phyloP scores from a whole-genome alignment of 2,888 invertebrate genomes.

The Abrostola tripartita region DNA sequence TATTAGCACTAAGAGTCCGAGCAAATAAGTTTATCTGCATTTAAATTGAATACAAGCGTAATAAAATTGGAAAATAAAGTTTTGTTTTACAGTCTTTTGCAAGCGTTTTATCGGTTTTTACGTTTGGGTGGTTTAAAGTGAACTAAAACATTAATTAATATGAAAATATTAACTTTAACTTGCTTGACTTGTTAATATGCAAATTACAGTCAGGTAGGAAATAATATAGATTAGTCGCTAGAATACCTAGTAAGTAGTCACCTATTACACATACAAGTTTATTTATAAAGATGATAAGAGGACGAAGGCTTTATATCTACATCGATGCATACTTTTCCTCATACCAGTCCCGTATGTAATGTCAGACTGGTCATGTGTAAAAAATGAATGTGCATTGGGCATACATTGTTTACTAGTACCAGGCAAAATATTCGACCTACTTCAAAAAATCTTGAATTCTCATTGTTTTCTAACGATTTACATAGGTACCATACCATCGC shows the following conservation, averaged over 20 bases:
- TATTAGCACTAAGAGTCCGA: constrained; percentile 28
- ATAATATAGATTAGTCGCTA: neutral
- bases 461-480: too few relatives aligned
- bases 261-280: constrained; percentile 11
- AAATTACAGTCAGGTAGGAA: too few relatives aligned
- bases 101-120: too few relatives aligned
- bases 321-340: constrained; percentile 3
- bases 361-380: constrained; percentile 6
- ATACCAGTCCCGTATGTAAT: neutral
- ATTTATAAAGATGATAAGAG: constrained; percentile 21
- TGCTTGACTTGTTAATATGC: too few relatives aligned
- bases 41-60: constrained; percentile 14
- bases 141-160: too few relatives aligned
- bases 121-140: too few relatives aligned
- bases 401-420: constrained; percentile 14
- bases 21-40: constrained; percentile 38
- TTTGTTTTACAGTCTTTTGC: too few relatives aligned
- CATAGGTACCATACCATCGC: too few relatives aligned
- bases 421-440: neutral
- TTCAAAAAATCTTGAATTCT: too few relatives aligned
- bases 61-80: constrained; percentile 1
- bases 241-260: neutral
- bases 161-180: too few relatives aligned
- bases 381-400: constrained; percentile 7
- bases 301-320: neutral